Conservation (phyloP, 1,140 invertebrate species). For the Drosophila gunungcola region DNA sequence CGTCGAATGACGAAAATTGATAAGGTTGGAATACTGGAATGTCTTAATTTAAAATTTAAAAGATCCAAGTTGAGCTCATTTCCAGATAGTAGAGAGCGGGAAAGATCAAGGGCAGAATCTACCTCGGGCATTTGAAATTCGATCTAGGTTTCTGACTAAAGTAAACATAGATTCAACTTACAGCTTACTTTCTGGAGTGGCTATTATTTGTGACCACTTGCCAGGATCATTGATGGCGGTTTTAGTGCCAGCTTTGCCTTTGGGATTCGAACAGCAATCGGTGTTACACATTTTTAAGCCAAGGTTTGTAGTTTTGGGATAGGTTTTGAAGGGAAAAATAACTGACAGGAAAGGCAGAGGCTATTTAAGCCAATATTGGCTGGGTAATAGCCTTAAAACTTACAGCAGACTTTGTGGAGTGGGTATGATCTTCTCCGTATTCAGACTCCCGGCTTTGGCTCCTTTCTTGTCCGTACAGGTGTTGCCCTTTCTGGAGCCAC, state of each 20-base stretch:
- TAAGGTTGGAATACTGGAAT: slow-evolving; percentile 55
- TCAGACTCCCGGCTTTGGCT: not conserved
- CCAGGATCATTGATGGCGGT: not conserved
- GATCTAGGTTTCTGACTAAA: not conserved
- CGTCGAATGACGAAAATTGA: slow-evolving; percentile 42
- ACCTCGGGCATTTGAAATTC: slow-evolving; percentile 10
- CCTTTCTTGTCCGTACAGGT: slow-evolving; percentile 46
- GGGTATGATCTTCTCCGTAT: slow-evolving; percentile 45
- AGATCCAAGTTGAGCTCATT: slow-evolving; percentile 5
- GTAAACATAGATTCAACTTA: slow-evolving; percentile 16
- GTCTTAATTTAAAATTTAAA: slow-evolving; percentile 46
- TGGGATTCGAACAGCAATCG: slow-evolving; percentile 50
- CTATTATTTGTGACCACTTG: not conserved
- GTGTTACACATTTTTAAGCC: slow-evolving; percentile 25
- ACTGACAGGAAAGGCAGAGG: slow-evolving; percentile 2
- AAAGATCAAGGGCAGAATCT: slow-evolving; percentile 65
- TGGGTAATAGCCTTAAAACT: slow-evolving; percentile 14
- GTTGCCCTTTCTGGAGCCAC: slow-evolving; percentile 40
- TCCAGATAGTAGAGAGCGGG: slow-evolving; percentile 30
- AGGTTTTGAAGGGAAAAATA: not conserved
- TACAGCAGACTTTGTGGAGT: slow-evolving; percentile 72
- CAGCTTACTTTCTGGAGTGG: slow-evolving; percentile 23
- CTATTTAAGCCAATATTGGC: not conserved
- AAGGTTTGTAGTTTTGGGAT: not conserved
- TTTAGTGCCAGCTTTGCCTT: slow-evolving; percentile 33